Base-by-base conservation (phyloP, 1,140 invertebrate genomes). In the Forficula auricularia region DNA sequence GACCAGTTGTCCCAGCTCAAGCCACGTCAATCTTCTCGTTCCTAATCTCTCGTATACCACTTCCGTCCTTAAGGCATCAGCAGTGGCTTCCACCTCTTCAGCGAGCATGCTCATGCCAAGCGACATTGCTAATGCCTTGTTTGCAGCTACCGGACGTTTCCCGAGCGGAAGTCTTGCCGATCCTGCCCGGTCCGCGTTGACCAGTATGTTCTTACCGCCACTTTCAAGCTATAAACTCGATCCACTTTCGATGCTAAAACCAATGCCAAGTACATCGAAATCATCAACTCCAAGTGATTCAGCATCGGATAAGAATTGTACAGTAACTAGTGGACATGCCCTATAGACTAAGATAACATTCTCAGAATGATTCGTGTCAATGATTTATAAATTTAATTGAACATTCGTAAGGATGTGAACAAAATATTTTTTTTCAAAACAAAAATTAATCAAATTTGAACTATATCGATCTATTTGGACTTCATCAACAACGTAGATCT, bases 41-140 rank as follows among this genome's bases (percentile, higher is more conserved):
- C 44, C 44, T 2, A 46, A 12, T 7, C 14, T 20, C 7, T 18
- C 14, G 37, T n/a, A n/a, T n/a, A 8, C 2, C 18, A 20, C 4
- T 8, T 8, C 37, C 4, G 14, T 20, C 12, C 16, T 19, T 12
- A 20, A n/a, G 13, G 32, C 39, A 15, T n/a, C 42, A 7, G 10
- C 45, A 27, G 27, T 20, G 16, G 51, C 48, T 36, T 53, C 55
- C 41, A 52, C 44, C 22, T 58, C 68, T 15, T 61, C 70, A 19
- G 59, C 63, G 2, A 66, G 56, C 2, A 71, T 67, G 52, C 53
- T 71, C 4, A 62, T 73, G 53, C 67, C 67, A 47, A 63, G 68
- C 0, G 70, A 73, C 50, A 70, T 73, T 42, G 70, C 71, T 0
- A 71, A 67, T 53, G 67, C 70, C 14, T 20, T 46, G n/a, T 72